A percentile compares a stretch with the other conserved stretches of the same genome.
Evolutionary conservation across 2,113 vertebrate genomes (phyloP).

Genomic region (Myotis yumanensis): DNA sequence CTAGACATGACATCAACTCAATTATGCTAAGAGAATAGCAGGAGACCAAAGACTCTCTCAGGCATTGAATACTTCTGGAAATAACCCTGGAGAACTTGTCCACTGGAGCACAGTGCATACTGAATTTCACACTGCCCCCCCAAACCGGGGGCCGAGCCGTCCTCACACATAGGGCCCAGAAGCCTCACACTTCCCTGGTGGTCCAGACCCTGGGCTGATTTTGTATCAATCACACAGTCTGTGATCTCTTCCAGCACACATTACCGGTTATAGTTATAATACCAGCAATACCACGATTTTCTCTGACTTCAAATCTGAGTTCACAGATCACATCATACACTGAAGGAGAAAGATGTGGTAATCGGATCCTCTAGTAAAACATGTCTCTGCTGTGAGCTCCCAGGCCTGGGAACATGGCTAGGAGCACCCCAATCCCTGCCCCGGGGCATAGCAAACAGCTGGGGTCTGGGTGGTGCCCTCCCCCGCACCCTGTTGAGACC

Average conservation of each 20-base stretch:
- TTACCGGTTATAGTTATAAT: conserved; percentile 70
- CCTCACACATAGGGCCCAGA: conserved; percentile 85
- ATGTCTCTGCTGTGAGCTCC: no score
- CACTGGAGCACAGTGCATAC: no score
- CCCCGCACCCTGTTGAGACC: no score
- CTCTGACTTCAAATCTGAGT: conserved; percentile 82
- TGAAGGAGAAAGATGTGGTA: conserved; percentile 83
- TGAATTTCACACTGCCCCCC: conserved; percentile 74
- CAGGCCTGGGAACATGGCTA: no score
- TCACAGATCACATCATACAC: conserved; percentile 84
- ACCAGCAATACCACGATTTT: conserved; percentile 57
- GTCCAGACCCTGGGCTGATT: conserved; percentile 80
- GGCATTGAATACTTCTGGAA: no score
- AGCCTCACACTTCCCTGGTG: conserved; percentile 80
- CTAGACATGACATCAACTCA: no score
- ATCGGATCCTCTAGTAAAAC: fast-evolving
- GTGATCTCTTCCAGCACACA: conserved; percentile 80
- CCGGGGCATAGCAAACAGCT: no score
- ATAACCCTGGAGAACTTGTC: no score
- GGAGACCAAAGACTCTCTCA: no score
- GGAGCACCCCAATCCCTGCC: no score
- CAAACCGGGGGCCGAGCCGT: conserved; percentile 75
- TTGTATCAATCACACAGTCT: conserved; percentile 67
- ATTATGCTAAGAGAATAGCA: no score
- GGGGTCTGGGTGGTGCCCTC: no score